Evolutionary conservation across 2,888 invertebrate genomes (phyloP).

Genomic region (Ophonus ardosiacus): DNA sequence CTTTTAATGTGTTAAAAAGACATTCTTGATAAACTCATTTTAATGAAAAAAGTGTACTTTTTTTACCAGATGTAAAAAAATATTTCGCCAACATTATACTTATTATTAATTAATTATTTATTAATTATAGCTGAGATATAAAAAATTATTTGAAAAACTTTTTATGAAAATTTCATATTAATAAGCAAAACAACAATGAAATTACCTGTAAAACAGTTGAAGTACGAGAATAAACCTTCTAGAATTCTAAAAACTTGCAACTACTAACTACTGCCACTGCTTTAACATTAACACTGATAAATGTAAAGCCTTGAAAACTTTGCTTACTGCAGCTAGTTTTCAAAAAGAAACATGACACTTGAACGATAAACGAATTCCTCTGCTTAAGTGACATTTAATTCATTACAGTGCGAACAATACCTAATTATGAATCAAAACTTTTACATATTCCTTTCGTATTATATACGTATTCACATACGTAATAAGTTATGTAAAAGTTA

Average conservation of each 20-base stretch:
- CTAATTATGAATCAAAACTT: slow-evolving; percentile 5
- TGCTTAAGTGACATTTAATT: neutral
- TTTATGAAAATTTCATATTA: neutral
- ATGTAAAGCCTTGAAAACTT: neutral
- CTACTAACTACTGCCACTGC: neutral
- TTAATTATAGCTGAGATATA: no score
- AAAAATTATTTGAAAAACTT: neutral
- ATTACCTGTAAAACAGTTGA: neutral
- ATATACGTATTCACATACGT: slow-evolving; percentile 6
- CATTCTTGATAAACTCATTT: no score
- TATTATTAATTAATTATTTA: no score
- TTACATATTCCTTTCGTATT: slow-evolving; percentile 2
- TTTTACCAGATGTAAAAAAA: no score
- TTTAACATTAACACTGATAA: neutral
- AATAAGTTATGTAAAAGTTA: neutral
- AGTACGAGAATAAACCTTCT: neutral
- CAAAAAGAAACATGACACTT: slow-evolving; percentile 22
- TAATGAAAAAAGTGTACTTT: no score
- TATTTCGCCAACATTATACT: no score
- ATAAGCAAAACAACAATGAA: neutral
- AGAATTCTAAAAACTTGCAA: neutral
- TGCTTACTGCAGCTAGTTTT: slow-evolving; percentile 18
- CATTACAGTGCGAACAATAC: neutral
- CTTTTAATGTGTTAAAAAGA: no score
- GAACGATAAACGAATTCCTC: neutral